Percentiles rank a stretch among this genome's conserved stretches.
These are phyloP conservation scores for Crambe crambe DNA, from an alignment of 37 sponge, comb jelly and placozoan genomes.

Conservation along the genomic window DNA sequence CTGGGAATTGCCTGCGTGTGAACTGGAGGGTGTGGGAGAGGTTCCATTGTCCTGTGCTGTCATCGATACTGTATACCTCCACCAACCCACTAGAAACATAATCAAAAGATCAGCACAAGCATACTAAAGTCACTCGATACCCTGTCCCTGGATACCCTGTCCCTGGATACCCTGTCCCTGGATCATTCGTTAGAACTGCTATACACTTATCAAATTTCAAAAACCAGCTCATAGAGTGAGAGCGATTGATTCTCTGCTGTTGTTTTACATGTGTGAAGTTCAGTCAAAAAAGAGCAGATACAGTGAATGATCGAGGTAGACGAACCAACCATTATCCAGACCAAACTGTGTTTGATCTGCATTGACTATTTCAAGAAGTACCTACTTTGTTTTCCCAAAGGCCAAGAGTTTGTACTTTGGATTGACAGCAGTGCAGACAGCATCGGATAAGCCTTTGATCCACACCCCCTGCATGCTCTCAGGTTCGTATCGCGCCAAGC, in stretches of 20 bases:
- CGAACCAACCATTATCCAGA: neutral
- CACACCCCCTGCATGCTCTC: slow-evolving; percentile 68
- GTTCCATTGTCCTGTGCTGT: slow-evolving; percentile 66
- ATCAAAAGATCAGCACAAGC: neutral
- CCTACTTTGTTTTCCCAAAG: slow-evolving; percentile 66
- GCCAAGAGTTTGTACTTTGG: slow-evolving; percentile 48
- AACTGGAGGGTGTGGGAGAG: slow-evolving; percentile 64
- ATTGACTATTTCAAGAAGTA: too few relatives aligned
- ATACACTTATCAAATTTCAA: too few relatives aligned
- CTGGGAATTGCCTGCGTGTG: slow-evolving; percentile 67
- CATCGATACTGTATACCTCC: slow-evolving; percentile 59
- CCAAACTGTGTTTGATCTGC: too few relatives aligned
- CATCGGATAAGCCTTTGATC: slow-evolving; percentile 52
- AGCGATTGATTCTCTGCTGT: too few relatives aligned
- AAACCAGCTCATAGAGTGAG: too few relatives aligned
- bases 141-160: too few relatives aligned
- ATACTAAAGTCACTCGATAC: too few relatives aligned
- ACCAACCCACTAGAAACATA: slow-evolving; percentile 62
- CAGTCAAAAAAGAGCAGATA: too few relatives aligned
- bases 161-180: too few relatives aligned
- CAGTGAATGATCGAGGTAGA: too few relatives aligned
- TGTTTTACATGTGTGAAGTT: too few relatives aligned
- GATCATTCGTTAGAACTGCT: too few relatives aligned
- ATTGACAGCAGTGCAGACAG: slow-evolving; percentile 56
- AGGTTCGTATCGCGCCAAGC: slow-evolving; percentile 31